phyloP scores from a whole-genome alignment of 1,140 invertebrate genomes.

The Lepidurus arcticus region DNA sequence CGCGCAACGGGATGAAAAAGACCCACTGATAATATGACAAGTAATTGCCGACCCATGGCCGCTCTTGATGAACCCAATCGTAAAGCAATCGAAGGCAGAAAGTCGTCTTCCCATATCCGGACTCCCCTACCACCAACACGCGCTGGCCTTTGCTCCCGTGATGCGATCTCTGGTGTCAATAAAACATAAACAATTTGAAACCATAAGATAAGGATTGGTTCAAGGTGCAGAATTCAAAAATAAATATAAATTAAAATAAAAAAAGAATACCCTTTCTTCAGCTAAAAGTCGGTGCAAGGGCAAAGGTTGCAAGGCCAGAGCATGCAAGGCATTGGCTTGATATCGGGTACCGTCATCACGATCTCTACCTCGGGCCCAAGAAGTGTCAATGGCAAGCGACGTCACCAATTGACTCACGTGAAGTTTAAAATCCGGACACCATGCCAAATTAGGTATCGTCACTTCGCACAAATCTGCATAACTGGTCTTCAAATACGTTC shows the following conservation, averaged over 20 bases:
- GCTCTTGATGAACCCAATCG: constrained; percentile 50
- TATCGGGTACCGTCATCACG: constrained; percentile 7
- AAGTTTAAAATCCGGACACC: constrained; percentile 33
- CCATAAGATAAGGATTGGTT: not conserved
- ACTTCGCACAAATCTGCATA: constrained; percentile 2
- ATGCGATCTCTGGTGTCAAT: constrained; percentile 20
- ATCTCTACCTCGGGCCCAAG: constrained; percentile 27
- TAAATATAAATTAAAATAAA: constrained; percentile 1
- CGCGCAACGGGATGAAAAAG: constrained; percentile 51
- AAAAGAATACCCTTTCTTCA: constrained; percentile 29
- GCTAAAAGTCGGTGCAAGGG: constrained; percentile 32
- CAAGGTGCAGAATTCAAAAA: constrained; percentile 10
- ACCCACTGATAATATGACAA: constrained; percentile 40
- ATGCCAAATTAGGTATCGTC: constrained; percentile 16
- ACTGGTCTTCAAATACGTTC: constrained; percentile 7
- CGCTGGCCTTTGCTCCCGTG: constrained; percentile 37
- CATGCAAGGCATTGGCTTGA: not conserved
- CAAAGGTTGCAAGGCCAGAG: not conserved
- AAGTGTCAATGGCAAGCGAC: constrained; percentile 29
- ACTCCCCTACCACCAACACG: constrained; percentile 49
- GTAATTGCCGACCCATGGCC: constrained; percentile 42
- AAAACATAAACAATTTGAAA: constrained; percentile 18
- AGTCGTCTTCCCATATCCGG: constrained; percentile 51
- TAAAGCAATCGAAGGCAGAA: constrained; percentile 50
- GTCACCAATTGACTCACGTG: constrained; percentile 31